A percentile compares a stretch with the other conserved stretches of the same genome.
These are phyloP conservation scores for Alsophila aescularia DNA, from an alignment of 2,888 invertebrate genomes.

Conservation along the genomic window DNA sequence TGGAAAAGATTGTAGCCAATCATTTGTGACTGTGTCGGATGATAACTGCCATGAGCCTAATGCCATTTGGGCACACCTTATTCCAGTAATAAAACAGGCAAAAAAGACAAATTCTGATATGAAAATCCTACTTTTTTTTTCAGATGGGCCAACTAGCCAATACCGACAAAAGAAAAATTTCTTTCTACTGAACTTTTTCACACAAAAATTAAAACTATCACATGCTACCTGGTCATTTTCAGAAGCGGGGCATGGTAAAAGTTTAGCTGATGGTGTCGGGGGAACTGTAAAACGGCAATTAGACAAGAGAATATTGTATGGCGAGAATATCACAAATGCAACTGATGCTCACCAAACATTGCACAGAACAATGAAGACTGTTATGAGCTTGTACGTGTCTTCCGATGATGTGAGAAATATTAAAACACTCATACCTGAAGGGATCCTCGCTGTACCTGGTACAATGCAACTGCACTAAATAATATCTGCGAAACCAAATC, in stretches of 20 bases:
- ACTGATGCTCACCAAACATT: too few relatives aligned
- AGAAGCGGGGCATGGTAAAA: neutral
- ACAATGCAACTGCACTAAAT: too few relatives aligned
- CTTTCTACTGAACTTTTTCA: neutral
- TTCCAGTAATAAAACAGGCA: neutral
- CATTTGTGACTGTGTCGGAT: conserved; percentile 15
- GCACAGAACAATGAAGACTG: too few relatives aligned
- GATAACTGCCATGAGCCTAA: conserved; percentile 12
- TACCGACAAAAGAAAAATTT: conserved; percentile 8
- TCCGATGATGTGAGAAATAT: too few relatives aligned
- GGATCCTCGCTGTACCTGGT: too few relatives aligned
- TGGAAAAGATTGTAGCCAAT: neutral
- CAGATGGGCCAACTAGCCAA: neutral
- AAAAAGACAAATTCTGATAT: neutral
- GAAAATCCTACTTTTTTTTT: neutral
- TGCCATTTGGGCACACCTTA: conserved; percentile 16
- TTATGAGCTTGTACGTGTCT: too few relatives aligned
- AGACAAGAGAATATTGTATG: neutral
- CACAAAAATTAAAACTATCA: neutral
- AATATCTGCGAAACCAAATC: too few relatives aligned
- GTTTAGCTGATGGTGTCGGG: neutral
- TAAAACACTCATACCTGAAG: too few relatives aligned
- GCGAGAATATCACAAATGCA: too few relatives aligned
- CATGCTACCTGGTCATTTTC: conserved; percentile 1
- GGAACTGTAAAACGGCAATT: neutral